Evolutionary conservation across 1,140 invertebrate species (phyloP), one percentile per base, ranked within the genome.

Genomic region (Drusus annulatus): DNA sequence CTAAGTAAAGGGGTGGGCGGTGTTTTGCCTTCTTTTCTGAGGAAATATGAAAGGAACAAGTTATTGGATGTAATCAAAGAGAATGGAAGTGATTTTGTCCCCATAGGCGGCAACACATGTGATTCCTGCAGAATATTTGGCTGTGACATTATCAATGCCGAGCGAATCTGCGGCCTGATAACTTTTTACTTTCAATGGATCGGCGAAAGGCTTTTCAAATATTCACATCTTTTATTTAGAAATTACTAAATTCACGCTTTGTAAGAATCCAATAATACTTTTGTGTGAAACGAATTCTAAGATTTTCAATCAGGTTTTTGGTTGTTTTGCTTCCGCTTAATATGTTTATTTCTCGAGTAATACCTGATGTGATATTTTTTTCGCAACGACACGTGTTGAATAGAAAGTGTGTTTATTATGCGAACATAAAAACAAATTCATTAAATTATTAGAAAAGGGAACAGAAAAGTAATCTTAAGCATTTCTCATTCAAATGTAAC

Each of bases 1-100:
- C 77, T 69, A 80, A 78, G 80, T 77, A 76, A 71, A 83, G 54
- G 69, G 73, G 63, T 21, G 45, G 10, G 69, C 16, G 62, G 45
- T 19, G 60, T 71, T 63, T 16, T 79, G 60, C 62, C 17, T 21
- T 73, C 69, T 54, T 73, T 73, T 73, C 63, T 31, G 52, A 15
- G 68, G 31, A 81, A 82, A 82, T 82, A 79, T 82, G 81, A 82
- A 82, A 82, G 81, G 74, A 82, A 82, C 79, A 82, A 82, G 77
- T 82, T 82, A 82, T 82, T 73, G 77, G 77, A 77, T 76, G 78
- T 82, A 82, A 82, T 82, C 71, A 82, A 79, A 82, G 81, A 82
- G 78, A 76, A 79, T 81, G 56, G 77, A 79, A 81, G 80, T 78
- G 80, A 81, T 81, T 81, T 81, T 78, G 51, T 77, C 19, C 69